Conservation (phyloP, 2,113 vertebrate genomes). For the Orycteropus afer region DNA sequence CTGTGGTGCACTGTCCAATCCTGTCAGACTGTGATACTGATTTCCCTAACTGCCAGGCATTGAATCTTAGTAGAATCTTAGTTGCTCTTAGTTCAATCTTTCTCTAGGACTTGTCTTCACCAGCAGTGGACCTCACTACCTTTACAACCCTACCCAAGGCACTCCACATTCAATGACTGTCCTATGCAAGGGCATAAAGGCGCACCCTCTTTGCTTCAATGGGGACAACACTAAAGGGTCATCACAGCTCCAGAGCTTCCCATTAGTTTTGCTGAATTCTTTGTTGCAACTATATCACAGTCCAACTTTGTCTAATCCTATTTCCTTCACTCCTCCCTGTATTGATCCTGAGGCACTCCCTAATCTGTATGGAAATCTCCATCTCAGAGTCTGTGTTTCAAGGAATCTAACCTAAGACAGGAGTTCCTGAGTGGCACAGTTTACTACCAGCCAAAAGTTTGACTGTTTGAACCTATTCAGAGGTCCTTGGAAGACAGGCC, state of each 20-base stretch:
- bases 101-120: neutral
- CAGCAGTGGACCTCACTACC: neutral
- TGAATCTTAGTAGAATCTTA: neutral
- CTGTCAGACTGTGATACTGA: neutral
- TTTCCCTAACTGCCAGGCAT: neutral
- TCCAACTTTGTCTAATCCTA: neutral
- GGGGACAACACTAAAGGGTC: neutral
- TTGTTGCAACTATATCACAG: neutral
- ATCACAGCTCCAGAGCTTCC: neutral
- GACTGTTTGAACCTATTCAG: too few species aligned
- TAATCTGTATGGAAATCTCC: neutral
- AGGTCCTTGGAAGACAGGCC: too few species aligned
- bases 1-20: rapidly evolving
- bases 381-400: neutral
- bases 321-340: neutral
- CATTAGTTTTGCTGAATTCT: neutral
- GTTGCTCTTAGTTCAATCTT: neutral
- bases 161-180: neutral
- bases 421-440: too few species aligned
- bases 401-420: neutral
- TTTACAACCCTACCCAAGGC: neutral
- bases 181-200: rapidly evolving
- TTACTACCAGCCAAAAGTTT: too few species aligned
- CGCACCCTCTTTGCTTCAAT: neutral
- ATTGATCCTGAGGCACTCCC: neutral